Base-by-base conservation (phyloP, 2,113 vertebrate genomes). In the Otis tarda region DNA sequence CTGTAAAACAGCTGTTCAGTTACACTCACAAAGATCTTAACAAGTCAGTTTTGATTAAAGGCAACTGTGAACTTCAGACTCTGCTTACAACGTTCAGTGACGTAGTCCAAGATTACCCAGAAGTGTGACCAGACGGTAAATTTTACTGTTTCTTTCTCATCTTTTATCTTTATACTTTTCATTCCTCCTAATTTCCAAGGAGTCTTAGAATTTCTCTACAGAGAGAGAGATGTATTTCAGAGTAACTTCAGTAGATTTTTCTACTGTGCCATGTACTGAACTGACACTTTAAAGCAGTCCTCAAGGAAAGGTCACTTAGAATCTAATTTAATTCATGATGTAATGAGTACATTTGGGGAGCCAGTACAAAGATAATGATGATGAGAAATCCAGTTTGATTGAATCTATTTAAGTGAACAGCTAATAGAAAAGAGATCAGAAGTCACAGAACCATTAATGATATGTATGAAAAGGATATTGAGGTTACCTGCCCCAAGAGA, bases 271-370 rank as follows among this genome's bases (percentile, higher is more conserved):
- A 37, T 73, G 59, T 79, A 77, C 78, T 76, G 74, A 91, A 84
- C 11, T 28, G 89, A 61, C 65, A 85, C 53, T 76, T 71, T 37
- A 76, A 87, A 93, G 67, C n/a, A 73, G 84, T 91, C 84, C 87
- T 95, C 70, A 91, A 80, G 78, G 64, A 90, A 95, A 97, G 78
- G 93, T 95, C 87, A 95, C 50, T 94, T 55, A 70, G 37, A 85
- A 70, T 77, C 63, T 95, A 85, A 96, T 96, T 95, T 90, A 91
- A 87, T 94, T 80, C 70, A 73, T 90, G 84, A 94, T 95, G 87
- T 87, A 97, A 94, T 87, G 91, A 90, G 78, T 77, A 76, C 50
- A 86, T 94, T 85, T 94, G 60, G n/a, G 59, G 67, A 93, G 18
- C 39, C 57, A 65, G 86, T 47, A 92, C 91, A 92, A 92, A 49